Evolutionary conservation across 2,888 invertebrate species (phyloP).

Genomic region (Thecophora atra): DNA sequence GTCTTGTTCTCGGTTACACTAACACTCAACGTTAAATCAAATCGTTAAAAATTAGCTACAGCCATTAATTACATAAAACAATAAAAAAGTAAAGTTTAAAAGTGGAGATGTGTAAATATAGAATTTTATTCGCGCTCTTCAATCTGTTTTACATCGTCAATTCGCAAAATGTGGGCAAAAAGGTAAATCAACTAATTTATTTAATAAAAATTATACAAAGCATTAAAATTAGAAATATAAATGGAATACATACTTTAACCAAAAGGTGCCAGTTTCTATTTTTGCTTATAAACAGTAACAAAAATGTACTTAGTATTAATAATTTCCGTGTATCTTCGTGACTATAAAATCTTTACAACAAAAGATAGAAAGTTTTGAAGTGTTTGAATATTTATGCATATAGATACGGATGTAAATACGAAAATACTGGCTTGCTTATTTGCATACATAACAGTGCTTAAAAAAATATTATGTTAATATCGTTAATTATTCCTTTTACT

Average conservation of each 20-base stretch:
- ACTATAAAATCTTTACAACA: not conserved
- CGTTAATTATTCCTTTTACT: too few relatives aligned
- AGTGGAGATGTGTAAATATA: not conserved
- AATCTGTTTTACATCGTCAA: not conserved
- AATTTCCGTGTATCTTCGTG: not conserved
- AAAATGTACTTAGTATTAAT: too few relatives aligned
- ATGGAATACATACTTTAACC: too few relatives aligned
- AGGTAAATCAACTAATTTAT: not conserved
- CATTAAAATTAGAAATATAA: too few relatives aligned
- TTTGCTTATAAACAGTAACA: too few relatives aligned
- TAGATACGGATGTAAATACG: too few relatives aligned
- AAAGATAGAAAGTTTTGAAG: not conserved
- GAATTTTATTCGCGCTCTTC: not conserved
- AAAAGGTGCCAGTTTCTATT: too few relatives aligned
- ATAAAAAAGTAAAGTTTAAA: not conserved
- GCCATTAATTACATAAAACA: not conserved
- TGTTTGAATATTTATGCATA: too few relatives aligned
- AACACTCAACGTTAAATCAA: constrained; percentile 9
- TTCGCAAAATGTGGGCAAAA: constrained; percentile 13
- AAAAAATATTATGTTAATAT: too few relatives aligned
- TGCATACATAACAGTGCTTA: too few relatives aligned
- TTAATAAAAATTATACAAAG: too few relatives aligned
- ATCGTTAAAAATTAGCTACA: not conserved
- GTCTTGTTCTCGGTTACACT: constrained; percentile 32
- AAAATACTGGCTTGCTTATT: too few relatives aligned